phyloP scores from a whole-genome alignment of 2,888 invertebrate genomes.

The Aplocera efformata region DNA sequence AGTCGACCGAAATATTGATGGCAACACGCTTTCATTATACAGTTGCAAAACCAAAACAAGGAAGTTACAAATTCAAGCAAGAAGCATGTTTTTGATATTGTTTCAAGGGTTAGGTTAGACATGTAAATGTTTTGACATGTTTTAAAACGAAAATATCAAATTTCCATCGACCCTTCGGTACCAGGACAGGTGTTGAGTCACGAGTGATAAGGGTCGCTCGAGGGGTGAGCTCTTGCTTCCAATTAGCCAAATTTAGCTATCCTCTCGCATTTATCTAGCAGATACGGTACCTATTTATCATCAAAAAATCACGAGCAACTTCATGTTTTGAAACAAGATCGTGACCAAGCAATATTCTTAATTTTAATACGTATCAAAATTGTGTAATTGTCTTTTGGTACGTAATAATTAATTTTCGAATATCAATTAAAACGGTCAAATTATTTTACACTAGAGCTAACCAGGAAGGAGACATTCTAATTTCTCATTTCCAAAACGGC shows the following conservation, averaged over 20 bases:
- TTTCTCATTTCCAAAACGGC: slow-evolving; percentile 18
- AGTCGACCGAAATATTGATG: slow-evolving; percentile 8
- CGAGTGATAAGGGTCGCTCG: slow-evolving; percentile 50
- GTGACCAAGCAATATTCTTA: too few relatives aligned
- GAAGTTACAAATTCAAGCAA: slow-evolving; percentile 11
- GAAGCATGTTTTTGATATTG: slow-evolving; percentile 13
- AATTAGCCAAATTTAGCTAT: slow-evolving; percentile 40
- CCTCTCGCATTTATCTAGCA: slow-evolving; percentile 24
- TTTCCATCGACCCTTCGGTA: slow-evolving; percentile 33
- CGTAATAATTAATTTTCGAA: too few relatives aligned
- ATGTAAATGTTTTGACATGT: slow-evolving; percentile 51
- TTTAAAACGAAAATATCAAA: slow-evolving; percentile 43
- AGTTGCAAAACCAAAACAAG: not conserved
- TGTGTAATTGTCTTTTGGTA: too few relatives aligned
- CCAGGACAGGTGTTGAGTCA: slow-evolving; percentile 49
- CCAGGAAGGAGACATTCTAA: slow-evolving; percentile 20
- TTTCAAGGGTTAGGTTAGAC: slow-evolving; percentile 25
- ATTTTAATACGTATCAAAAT: too few relatives aligned
- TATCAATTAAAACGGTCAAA: too few relatives aligned
- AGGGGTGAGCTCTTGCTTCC: slow-evolving; percentile 37
- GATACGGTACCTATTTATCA: slow-evolving; percentile 13
- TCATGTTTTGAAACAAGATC: slow-evolving; percentile 8
- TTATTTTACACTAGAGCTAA: slow-evolving; percentile 4
- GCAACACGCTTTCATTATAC: slow-evolving; percentile 8
- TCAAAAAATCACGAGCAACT: slow-evolving; percentile 15